Evolutionary conservation across 1,140 invertebrate genomes (phyloP).

Genomic region (Capitella teleta): DNA sequence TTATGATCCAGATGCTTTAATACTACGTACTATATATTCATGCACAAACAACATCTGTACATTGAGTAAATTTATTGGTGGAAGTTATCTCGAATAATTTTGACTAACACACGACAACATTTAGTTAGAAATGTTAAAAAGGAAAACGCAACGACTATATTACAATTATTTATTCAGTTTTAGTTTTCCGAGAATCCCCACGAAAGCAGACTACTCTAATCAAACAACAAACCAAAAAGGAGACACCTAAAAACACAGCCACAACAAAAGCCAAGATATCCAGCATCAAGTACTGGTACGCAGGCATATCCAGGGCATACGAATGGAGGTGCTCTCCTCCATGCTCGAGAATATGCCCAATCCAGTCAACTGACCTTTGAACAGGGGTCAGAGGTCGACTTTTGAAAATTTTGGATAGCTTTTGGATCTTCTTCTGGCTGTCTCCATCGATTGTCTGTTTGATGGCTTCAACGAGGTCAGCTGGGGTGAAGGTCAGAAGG

Average conservation of each 20-base stretch:
- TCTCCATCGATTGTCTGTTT: conserved; percentile 1
- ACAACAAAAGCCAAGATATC: conserved; percentile 13
- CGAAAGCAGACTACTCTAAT: too few relatives aligned
- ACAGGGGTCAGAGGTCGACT: neutral
- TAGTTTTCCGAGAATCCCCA: too few relatives aligned
- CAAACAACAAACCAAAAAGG: too few relatives aligned
- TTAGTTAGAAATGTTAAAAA: too few relatives aligned
- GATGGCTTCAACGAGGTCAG: conserved; percentile 6
- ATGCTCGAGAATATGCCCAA: conserved; percentile 9
- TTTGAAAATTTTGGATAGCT: conserved; percentile 5
- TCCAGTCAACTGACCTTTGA: conserved; percentile 6
- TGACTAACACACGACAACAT: too few relatives aligned
- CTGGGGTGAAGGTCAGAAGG: neutral
- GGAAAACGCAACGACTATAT: too few relatives aligned
- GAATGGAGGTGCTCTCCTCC: conserved; percentile 18
- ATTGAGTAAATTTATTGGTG: too few relatives aligned
- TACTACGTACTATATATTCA: too few relatives aligned
- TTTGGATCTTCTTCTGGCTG: neutral
- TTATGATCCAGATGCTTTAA: too few relatives aligned
- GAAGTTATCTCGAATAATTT: too few relatives aligned
- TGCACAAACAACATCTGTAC: too few relatives aligned
- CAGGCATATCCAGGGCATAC: conserved; percentile 15
- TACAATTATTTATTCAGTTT: too few relatives aligned
- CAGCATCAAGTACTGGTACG: conserved; percentile 22
- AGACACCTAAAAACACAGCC: conserved; percentile 1